These are phyloP conservation scores for Cyprinodon variegatus DNA, from an alignment of 2,113 vertebrate species.

Conservation along the genomic window DNA sequence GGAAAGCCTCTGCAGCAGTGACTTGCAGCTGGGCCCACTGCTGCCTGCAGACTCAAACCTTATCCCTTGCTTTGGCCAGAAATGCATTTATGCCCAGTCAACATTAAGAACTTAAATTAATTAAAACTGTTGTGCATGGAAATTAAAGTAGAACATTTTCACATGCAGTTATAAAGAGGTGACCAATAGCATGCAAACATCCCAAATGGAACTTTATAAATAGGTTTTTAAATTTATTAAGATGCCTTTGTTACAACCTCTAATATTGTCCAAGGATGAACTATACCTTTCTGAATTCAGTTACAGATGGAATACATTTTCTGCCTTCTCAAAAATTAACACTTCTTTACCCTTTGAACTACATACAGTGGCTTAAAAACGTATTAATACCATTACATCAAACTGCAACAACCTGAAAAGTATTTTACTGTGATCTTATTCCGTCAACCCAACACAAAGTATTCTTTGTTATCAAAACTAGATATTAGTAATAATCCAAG, in stretches of 20 bases:
- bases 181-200: slow-evolving; percentile 1
- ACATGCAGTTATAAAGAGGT: slow-evolving; percentile 11
- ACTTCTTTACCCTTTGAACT: not conserved
- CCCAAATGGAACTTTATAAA: not conserved
- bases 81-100: slow-evolving; percentile 32
- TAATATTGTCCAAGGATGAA: not conserved
- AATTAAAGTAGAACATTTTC: not conserved
- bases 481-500: not conserved
- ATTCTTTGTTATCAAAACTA: not conserved
- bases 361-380: not conserved
- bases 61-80: slow-evolving; percentile 9
- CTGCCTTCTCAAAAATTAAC: not conserved
- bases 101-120: no score
- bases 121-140: not conserved
- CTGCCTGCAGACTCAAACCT: slow-evolving; percentile 20
- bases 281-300: not conserved
- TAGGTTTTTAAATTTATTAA: no score
- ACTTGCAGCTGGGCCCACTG: slow-evolving; percentile 43
- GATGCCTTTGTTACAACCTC: not conserved
- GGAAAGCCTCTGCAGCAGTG: slow-evolving; percentile 54
- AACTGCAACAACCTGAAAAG: not conserved
- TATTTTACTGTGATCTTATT: not conserved
- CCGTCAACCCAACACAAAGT: not conserved
- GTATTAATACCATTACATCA: not conserved
- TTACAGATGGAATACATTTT: not conserved